Base-by-base conservation (phyloP, 2,888 invertebrate species). In the Ethmia dodecea region DNA sequence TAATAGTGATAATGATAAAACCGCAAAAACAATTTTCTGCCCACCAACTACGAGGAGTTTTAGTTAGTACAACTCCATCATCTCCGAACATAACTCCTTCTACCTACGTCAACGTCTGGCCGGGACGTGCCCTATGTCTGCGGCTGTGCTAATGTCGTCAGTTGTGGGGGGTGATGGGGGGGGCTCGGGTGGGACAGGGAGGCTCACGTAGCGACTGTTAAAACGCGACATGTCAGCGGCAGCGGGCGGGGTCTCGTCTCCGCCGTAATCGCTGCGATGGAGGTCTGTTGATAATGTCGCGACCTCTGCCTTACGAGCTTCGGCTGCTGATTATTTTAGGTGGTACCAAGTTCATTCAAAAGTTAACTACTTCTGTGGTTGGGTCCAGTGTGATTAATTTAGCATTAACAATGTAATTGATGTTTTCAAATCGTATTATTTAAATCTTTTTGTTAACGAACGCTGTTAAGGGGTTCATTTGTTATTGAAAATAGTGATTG, bases 81-180 rank as follows among this genome's bases (percentile, higher is more conserved):
- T n/a, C n/a, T n/a, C n/a, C n/a, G n/a, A n/a, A n/a, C 35, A 51
- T 58, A 55, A 54, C 53, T 60, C 54, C 60, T 69, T 62, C 58
- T 68, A 62, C 60, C 56, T 75, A 74, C 61, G 72, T 72, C 69
- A 72, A 64, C 75, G 75, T 71, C 71, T 72, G 70, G 71, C 64
- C 59, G 70, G 62, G 65, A 73, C 76, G 73, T 79, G 79, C 77
- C 76, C 74, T 75, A 74, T 74, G 83, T 83, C 83, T 81, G 83
- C 74, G 81, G 80, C 78, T 76, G n/a, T n/a, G 79, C 79, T 84
- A 84, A 84, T 80, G 83, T 84, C 84, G 81, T 78, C 84, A 77
- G 76, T 61, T 77, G 52, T 52, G 53, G 60, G 60, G 62, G 61
- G 45, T 38, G 40, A 38, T 43, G 48, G 58, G 49, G 38, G 47